Conservation (phyloP, 2,888 invertebrate genomes). For the Ennomos quercinarius region DNA sequence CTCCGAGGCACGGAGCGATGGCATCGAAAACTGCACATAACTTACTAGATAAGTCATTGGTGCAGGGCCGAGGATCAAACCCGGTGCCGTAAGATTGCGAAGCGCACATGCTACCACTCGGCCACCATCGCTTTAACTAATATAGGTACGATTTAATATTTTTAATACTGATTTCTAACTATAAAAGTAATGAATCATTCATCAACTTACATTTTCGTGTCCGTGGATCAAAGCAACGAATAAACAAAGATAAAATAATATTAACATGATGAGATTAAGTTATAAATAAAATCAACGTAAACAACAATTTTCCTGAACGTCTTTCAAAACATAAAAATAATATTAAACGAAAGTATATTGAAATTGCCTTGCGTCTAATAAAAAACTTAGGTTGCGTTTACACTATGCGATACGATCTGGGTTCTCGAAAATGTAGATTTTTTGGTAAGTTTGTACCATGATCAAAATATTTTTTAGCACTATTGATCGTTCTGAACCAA, state of each 20-base stretch:
- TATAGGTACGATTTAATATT: no score
- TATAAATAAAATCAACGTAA: slow-evolving; percentile 5
- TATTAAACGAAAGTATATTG: slow-evolving; percentile 14
- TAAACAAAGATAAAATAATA: slow-evolving; percentile 37
- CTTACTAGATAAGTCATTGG: no score
- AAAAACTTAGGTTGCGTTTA: slow-evolving; percentile 7
- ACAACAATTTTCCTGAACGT: background rate
- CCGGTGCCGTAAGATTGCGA: no score
- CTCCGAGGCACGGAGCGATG: no score
- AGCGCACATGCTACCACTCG: no score
- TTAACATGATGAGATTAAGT: slow-evolving; percentile 30
- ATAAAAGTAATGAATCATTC: background rate
- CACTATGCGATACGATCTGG: background rate
- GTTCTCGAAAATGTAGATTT: background rate
- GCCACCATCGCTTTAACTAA: no score
- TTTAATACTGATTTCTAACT: no score
- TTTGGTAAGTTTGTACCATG: no score
- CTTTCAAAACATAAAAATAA: slow-evolving; percentile 22
- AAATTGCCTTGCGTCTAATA: slow-evolving; percentile 15
- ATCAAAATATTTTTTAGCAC: no score
- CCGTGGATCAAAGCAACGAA: slow-evolving; percentile 40
- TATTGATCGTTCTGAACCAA: no score
- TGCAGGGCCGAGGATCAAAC: no score
- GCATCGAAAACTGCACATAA: no score
- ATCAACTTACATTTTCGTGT: slow-evolving; percentile 52